A percentile compares a stretch with the other conserved stretches of the same genome.
Conservation (phyloP, 2,113 vertebrate genomes). For the Platichthys stellatus region DNA sequence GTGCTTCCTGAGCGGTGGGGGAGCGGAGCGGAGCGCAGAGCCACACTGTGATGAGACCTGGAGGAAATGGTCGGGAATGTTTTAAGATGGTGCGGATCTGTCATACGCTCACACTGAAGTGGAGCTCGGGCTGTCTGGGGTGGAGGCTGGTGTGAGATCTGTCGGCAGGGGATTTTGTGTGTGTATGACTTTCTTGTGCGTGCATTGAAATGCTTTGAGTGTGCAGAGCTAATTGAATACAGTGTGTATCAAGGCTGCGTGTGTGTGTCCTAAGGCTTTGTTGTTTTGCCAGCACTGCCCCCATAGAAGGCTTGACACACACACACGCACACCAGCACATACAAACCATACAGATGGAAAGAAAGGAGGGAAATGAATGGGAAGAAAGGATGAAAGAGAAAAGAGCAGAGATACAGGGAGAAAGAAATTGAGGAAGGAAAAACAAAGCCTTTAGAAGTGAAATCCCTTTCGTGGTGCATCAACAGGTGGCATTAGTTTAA, state of each 20-base stretch:
- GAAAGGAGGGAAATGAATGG: constrained; percentile 38
- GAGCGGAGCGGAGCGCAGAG: constrained; percentile 17
- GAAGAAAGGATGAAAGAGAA: constrained; percentile 54
- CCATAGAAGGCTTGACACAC: constrained; percentile 67
- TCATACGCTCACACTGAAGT: constrained; percentile 48
- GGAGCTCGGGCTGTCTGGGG: constrained; percentile 54
- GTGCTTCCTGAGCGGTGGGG: constrained; percentile 68
- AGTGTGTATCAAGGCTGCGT: constrained; percentile 70
- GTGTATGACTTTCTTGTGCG: constrained; percentile 44
- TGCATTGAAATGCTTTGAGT: constrained; percentile 66
- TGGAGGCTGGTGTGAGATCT: constrained; percentile 67
- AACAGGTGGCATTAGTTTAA: constrained; percentile 75
- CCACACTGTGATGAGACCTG: constrained; percentile 60
- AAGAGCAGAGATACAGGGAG: constrained; percentile 24
- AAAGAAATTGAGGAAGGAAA: constrained; percentile 37
- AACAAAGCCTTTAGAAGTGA: constrained; percentile 47
- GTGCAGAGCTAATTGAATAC: constrained; percentile 77
- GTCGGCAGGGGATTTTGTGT: constrained; percentile 57
- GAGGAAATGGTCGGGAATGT: constrained; percentile 48
- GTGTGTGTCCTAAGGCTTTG: constrained; percentile 74
- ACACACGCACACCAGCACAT: constrained; percentile 41
- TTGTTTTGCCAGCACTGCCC: constrained; percentile 76
- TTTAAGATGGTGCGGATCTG: constrained; percentile 57
- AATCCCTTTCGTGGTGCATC: constrained; percentile 62
- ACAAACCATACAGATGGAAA: constrained; percentile 14